These are phyloP conservation scores for Premnoplex brunnescens DNA, from an alignment of 2,797 vertebrate species.

Conservation along the genomic window DNA sequence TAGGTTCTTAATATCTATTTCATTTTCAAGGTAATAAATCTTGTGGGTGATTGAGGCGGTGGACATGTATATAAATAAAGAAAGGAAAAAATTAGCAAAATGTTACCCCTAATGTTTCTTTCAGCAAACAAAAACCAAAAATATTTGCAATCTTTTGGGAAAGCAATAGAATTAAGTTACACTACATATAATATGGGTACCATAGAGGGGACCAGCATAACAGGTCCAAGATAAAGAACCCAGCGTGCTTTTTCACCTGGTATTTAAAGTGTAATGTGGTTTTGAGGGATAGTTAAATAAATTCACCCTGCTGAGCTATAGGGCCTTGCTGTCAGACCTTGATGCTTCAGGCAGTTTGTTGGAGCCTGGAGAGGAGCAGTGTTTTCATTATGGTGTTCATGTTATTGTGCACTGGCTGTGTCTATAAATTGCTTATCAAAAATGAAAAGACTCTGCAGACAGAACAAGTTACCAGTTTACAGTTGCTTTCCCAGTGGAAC, in stretches of 20 bases:
- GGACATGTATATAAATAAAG: not conserved
- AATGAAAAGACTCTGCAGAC: not conserved
- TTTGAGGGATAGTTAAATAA: not conserved
- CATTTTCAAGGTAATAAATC: not conserved
- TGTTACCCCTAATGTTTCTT: not conserved
- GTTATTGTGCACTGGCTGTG: not conserved
- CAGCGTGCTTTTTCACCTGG: not conserved
- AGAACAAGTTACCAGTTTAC: not conserved
- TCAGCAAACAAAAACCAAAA: not conserved
- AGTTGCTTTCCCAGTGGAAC: not conserved
- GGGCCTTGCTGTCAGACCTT: not conserved
- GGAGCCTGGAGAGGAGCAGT: not conserved
- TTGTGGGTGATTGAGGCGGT: not conserved
- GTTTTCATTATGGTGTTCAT: not conserved
- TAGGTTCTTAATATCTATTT: not conserved
- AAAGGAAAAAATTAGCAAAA: not conserved
- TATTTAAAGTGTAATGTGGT: not conserved
- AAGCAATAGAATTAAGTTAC: not conserved
- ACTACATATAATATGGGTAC: fast-evolving
- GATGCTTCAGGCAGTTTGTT: not conserved
- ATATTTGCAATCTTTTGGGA: not conserved
- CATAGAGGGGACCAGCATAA: not conserved
- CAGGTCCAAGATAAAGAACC: not conserved
- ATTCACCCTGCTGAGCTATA: not conserved
- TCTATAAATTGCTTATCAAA: not conserved